Conservation (phyloP, 2,797 vertebrate species). For the Harpagifer antarcticus region DNA sequence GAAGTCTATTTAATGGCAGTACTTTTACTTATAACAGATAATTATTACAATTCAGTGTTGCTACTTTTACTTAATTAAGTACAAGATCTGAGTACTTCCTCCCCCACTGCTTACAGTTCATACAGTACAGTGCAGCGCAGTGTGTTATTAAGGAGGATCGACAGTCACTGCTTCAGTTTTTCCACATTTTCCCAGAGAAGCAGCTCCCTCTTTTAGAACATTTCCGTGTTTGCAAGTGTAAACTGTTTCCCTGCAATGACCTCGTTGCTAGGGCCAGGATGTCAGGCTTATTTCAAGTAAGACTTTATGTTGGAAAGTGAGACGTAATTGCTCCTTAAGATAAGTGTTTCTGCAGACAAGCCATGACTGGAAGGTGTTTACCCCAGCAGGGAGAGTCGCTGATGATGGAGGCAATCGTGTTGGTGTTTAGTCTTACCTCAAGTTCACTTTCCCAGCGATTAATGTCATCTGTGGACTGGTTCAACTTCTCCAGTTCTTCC, state of each 20-base stretch:
- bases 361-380: constrained; percentile 15
- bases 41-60: too few species aligned
- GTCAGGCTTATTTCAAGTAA: not conserved
- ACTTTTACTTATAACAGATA: too few species aligned
- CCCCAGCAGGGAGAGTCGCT: constrained; percentile 16
- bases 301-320: not conserved
- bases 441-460: constrained; percentile 96
- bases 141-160: constrained; percentile 14
- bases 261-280: constrained; percentile 7
- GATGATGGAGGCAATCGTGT: not conserved
- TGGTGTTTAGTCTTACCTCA: constrained; percentile 86
- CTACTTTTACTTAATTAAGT: too few species aligned
- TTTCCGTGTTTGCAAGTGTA: constrained; percentile 38
- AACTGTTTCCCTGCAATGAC: constrained; percentile 10
- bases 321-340: not conserved
- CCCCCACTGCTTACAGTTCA: not conserved
- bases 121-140: not conserved
- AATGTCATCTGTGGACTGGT: constrained; percentile 97
- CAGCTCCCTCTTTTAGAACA: constrained; percentile 30
- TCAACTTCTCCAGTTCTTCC: constrained; percentile 97
- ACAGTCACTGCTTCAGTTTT: constrained; percentile 35
- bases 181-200: constrained; percentile 36
- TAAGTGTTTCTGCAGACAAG: not conserved
- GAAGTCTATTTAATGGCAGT: too few species aligned
- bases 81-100: too few species aligned